Evolutionary conservation across 2,797 vertebrate genomes (phyloP).

Genomic region (Coregonus sp.): DNA sequence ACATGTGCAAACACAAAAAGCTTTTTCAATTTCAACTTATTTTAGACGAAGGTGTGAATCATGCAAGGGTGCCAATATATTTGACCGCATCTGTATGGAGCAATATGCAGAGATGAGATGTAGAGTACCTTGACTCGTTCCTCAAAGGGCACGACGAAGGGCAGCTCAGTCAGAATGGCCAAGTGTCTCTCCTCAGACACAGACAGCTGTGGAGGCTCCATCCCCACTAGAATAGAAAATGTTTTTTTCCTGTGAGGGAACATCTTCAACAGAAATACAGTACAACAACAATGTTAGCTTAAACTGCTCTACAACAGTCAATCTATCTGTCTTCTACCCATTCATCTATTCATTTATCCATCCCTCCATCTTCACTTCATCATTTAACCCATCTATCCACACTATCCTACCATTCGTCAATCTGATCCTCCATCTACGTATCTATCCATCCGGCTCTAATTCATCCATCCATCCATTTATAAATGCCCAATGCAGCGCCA

Average conservation of each 20-base stretch:
- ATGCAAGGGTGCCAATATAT: no score
- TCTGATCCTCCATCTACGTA: neutral
- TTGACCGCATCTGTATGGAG: no score
- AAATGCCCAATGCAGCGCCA: neutral
- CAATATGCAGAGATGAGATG: neutral
- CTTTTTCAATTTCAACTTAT: no score
- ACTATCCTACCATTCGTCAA: constrained; percentile 5
- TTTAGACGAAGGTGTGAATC: no score
- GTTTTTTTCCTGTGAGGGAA: neutral
- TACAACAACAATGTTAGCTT: neutral
- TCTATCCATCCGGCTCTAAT: constrained; percentile 18
- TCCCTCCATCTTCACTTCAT: neutral
- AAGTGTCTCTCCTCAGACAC: constrained; percentile 96
- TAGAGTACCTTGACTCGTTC: constrained; percentile 95
- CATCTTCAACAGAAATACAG: constrained; percentile 6
- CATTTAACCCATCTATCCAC: neutral
- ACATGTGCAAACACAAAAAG: no score
- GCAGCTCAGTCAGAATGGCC: constrained; percentile 95
- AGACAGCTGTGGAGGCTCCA: constrained; percentile 91
- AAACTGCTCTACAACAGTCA: neutral
- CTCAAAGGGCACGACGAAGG: constrained; percentile 97
- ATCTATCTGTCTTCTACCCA: neutral
- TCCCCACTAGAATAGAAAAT: constrained; percentile 78
- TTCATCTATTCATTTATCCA: neutral
- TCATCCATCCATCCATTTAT: neutral